Evolutionary conservation across 30 jellyfish, hydroid and myxozoan species (phyloP), one percentile per base, ranked within the genome.

Genomic region (Aurelia aurita): DNA sequence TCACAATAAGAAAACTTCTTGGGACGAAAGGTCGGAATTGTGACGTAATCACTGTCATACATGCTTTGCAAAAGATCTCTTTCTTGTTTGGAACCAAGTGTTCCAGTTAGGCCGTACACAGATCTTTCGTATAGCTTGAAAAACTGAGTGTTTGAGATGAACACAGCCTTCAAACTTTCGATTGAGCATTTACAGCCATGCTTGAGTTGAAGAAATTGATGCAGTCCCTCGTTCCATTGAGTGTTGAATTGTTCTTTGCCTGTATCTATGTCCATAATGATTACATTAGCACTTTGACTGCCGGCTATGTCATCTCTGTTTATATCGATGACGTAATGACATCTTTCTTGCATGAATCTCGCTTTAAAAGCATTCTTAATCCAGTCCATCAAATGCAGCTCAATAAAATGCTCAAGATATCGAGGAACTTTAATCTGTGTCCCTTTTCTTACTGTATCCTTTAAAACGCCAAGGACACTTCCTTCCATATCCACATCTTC

Each of bases 181-280:
- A 35, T 10, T 5, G 75, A 20, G 64, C 29, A 23, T 53, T 53
- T 57, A 31, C 75, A 57, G 76, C 75, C 29, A 34, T 75, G 87
- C 29, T 75, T 75, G 27, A 75, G 76, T 47, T 75, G 87, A 34
- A 75, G 76, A 35, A 75, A 75, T 12, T 51, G 76, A 21, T 75
- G 87, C 18, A 75, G 76, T 15, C 77, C 87, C 54, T 75, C 76
- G 45, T 74, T 75, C 75, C 75, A 57, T 53, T 51, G 76, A 46
- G 34, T 54, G 39, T 75, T 57, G 34, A 27, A 53, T 60, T 53
- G 87, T 25, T 54, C 75, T 44, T 15, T 35, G 0, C 87, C 87
- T 18, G 87, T 75, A 57, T 80, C 90, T 3, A 35, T 80, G 69
- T 80, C 90, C 81, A 80, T 80, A n/a, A 65, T 80, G 58, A 80